Evolutionary conservation across 2,113 vertebrate species (phyloP), one percentile per base, ranked within the genome.

Genomic region (Coreoperca whiteheadi): DNA sequence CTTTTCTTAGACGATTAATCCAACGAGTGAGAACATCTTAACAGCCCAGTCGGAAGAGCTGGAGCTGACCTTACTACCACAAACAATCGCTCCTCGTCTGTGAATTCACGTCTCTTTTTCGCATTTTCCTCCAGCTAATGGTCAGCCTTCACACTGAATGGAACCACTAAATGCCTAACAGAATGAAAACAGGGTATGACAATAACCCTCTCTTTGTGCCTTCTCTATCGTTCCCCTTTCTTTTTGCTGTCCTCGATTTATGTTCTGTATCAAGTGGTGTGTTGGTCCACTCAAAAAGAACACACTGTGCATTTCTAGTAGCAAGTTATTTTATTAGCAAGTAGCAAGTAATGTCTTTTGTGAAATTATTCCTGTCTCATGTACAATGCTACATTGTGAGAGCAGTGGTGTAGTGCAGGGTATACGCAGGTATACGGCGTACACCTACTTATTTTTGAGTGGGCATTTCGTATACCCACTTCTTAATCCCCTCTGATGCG

Each of bases 1-100:
- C 51, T 83, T 90, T 85, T 81, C 75, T 77, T 23, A 4, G 43
- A 77, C 65, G 83, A 68, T 87, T 91, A 87, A 88, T 87, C 60
- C 23, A 43, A 70, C 53, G 46, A 83, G 77, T 73, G 77, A 75
- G 85, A 86, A 69, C 71, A 72, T 69, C 66, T 79, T 82, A 86
- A 74, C 63, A 61, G 80, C 81, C 86, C 85, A 69, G 81, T 53
- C 10, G 3, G 68, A 78, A 30, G 73, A 86, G 81, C 54, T 12
- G 73, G 53, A 23, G 59, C 57, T 81, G 83, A 86, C 86, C 80
- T 87, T 20, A 1, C 72, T 21, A 63, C n/a, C 71, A 83, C 73
- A 86, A 81, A 82, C 60, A 79, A 12, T 34, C 79, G 68, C 41
- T 65, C 46, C 76, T 78, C 72, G 66, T 83, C 59, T 53, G 53